Percentiles rank a stretch among this genome's conserved stretches.
Evolutionary conservation across 2,797 vertebrate genomes (phyloP).

Genomic region (Clarias pachynema): DNA sequence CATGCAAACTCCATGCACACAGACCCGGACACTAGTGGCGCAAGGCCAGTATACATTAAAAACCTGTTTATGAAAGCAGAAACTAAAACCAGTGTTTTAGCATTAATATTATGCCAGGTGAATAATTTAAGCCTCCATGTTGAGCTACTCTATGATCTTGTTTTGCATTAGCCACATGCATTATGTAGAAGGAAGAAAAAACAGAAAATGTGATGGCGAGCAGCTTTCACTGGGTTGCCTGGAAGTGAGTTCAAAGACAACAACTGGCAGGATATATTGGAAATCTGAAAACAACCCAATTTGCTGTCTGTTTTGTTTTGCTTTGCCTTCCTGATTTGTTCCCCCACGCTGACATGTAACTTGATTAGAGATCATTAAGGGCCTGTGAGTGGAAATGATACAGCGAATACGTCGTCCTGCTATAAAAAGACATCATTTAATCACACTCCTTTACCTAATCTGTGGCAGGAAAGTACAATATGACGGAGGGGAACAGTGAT

Average conservation of each 20-base stretch:
- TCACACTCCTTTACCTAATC: slow-evolving; percentile 22
- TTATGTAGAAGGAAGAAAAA: slow-evolving; percentile 5
- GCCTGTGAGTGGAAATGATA: slow-evolving; percentile 28
- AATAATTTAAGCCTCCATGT: background rate
- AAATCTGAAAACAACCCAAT: slow-evolving; percentile 39
- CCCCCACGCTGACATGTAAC: slow-evolving; percentile 35
- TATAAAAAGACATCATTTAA: slow-evolving; percentile 28
- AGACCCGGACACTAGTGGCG: no score
- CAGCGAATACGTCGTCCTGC: background rate
- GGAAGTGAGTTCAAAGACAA: slow-evolving; percentile 3
- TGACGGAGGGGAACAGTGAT: background rate
- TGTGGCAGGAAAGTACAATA: slow-evolving; percentile 1
- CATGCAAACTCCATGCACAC: no score
- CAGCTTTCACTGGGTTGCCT: background rate
- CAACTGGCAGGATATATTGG: background rate
- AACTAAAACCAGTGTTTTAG: background rate
- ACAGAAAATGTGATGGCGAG: background rate
- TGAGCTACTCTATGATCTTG: background rate
- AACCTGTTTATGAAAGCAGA: background rate
- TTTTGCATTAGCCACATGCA: background rate
- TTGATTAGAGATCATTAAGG: slow-evolving; percentile 43
- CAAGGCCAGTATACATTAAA: no score
- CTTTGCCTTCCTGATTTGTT: slow-evolving; percentile 35
- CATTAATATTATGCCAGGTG: background rate
- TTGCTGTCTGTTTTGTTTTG: slow-evolving; percentile 40